Evolutionary conservation across 2,888 invertebrate species (phyloP).

Genomic region (Stenodera caucasica): DNA sequence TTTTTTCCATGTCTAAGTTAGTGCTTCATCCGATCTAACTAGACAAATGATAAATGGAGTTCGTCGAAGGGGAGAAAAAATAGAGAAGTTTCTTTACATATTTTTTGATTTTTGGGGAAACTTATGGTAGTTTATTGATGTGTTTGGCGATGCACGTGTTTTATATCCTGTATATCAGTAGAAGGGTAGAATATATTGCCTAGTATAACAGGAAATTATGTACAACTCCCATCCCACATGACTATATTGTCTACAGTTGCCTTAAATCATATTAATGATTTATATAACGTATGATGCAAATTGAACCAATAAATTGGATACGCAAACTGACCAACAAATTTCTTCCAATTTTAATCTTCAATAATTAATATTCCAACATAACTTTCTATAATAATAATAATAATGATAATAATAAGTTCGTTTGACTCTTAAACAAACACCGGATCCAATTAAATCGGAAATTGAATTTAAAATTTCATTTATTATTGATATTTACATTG

Average conservation of each 20-base stretch:
- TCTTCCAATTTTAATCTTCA: conserved; percentile 17
- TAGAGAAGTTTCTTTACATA: too few relatives aligned
- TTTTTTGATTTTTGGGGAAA: too few relatives aligned
- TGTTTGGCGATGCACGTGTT: conserved; percentile 29
- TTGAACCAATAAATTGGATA: conserved; percentile 27
- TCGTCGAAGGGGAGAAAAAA: neutral
- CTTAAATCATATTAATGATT: conserved; percentile 27
- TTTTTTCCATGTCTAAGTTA: neutral
- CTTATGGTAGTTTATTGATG: conserved; percentile 15
- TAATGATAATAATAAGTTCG: too few relatives aligned
- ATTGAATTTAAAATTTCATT: neutral
- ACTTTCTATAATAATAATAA: too few relatives aligned
- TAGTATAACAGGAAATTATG: conserved; percentile 28
- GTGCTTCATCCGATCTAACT: neutral
- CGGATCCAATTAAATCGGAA: neutral
- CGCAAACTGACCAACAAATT: conserved; percentile 2
- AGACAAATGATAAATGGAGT: neutral
- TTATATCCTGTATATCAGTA: conserved; percentile 24
- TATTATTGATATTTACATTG: too few relatives aligned
- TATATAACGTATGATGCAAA: conserved; percentile 21
- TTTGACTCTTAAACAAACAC: neutral
- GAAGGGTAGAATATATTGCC: conserved; percentile 23
- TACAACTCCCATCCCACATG: conserved; percentile 27
- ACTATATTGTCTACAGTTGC: conserved; percentile 23
- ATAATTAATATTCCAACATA: conserved; percentile 2